phyloP scores from a whole-genome alignment of 2,888 invertebrate species.

The Cyaniris semiargus region DNA sequence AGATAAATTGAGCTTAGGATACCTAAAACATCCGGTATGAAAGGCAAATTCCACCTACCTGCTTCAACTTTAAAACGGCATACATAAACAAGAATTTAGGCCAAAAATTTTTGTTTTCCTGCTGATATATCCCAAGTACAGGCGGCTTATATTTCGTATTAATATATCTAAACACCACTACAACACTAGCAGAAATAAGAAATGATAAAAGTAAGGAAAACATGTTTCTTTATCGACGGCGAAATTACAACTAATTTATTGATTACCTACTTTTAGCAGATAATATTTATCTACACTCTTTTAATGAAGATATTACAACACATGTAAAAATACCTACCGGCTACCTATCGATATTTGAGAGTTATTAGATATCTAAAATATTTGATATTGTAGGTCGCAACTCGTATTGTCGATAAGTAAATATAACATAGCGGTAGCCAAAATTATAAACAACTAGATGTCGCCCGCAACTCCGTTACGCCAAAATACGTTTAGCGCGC shows the following conservation, averaged over 20 bases:
- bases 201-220: constrained; percentile 50
- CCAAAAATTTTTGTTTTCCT: constrained; percentile 72
- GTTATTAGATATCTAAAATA: not conserved
- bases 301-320: not conserved
- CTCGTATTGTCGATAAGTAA: too few species aligned
- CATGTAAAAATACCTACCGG: not conserved
- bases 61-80: constrained; percentile 59
- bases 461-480: too few species aligned
- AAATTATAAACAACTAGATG: too few species aligned
- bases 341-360: not conserved
- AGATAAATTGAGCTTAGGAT: not conserved
- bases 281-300: constrained; percentile 15
- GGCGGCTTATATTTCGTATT: constrained; percentile 61
- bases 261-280: constrained; percentile 21
- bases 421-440: too few species aligned
- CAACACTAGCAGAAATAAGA: constrained; percentile 52
- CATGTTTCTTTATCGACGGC: constrained; percentile 47
- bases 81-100: constrained; percentile 76
- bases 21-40: not conserved
- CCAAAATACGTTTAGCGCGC: too few species aligned
- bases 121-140: constrained; percentile 76
- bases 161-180: constrained; percentile 57
- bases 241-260: constrained; percentile 13
- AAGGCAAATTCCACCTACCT: constrained; percentile 55
- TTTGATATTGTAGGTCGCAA: not conserved